A percentile compares a stretch with the other conserved stretches of the same genome.
Evolutionary conservation across 2,888 invertebrate species (phyloP).

Genomic region (Nesidiocoris tenuis): DNA sequence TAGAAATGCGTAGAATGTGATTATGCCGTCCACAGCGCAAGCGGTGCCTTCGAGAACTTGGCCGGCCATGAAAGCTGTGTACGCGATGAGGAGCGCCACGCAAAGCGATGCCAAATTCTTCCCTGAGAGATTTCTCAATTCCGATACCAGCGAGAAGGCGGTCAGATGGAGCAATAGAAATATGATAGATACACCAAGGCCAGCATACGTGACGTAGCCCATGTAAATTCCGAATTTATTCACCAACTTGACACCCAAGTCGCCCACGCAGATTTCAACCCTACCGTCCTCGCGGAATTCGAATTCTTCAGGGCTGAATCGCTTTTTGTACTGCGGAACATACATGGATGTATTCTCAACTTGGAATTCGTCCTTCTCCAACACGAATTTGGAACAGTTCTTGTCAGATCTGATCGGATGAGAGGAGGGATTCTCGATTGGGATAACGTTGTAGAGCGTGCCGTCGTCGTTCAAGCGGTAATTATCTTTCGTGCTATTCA

Average conservation of each 20-base stretch:
- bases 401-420: background rate
- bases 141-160: slow-evolving; percentile 56
- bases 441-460: background rate
- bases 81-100: slow-evolving; percentile 57
- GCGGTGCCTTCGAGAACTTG: slow-evolving; percentile 53
- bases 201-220: slow-evolving; percentile 57
- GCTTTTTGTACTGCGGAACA: slow-evolving; percentile 53
- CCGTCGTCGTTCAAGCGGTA: background rate
- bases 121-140: slow-evolving; percentile 58
- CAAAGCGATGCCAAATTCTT: slow-evolving; percentile 59
- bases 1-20: slow-evolving; percentile 58
- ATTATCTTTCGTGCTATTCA: slow-evolving; percentile 12
- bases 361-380: slow-evolving; percentile 54
- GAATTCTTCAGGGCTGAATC: slow-evolving; percentile 53
- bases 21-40: slow-evolving; percentile 56
- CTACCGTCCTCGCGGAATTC: slow-evolving; percentile 52
- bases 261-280: slow-evolving; percentile 53
- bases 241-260: slow-evolving; percentile 53
- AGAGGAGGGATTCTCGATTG: background rate
- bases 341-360: slow-evolving; percentile 53
- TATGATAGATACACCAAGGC: slow-evolving; percentile 57
- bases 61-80: slow-evolving; percentile 56
- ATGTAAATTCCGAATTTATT: slow-evolving; percentile 54
- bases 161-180: slow-evolving; percentile 57
- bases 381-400: slow-evolving; percentile 54